phyloP scores from a whole-genome alignment of 2,797 vertebrate species.

The Peromyscus aztecus region DNA sequence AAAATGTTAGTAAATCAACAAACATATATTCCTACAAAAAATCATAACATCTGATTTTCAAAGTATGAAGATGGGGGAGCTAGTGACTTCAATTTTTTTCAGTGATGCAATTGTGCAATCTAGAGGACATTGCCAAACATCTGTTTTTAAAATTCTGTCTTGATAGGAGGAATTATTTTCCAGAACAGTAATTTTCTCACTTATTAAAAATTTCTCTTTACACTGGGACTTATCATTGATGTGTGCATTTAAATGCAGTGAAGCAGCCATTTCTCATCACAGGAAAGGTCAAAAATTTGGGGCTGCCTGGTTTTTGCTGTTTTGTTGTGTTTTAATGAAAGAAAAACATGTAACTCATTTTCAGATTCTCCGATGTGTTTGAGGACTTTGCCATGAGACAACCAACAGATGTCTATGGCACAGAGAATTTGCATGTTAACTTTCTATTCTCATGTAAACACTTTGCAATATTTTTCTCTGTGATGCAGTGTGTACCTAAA shows the following conservation, averaged over 20 bases:
- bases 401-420: not conserved
- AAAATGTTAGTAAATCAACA: slow-evolving; percentile 30
- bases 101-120: slow-evolving; percentile 68
- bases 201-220: slow-evolving; percentile 77
- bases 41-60: slow-evolving; percentile 46
- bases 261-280: slow-evolving; percentile 67
- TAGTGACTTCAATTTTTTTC: slow-evolving; percentile 63
- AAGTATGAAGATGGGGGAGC: slow-evolving; percentile 55
- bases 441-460: slow-evolving; percentile 29
- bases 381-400: not conserved
- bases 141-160: slow-evolving; percentile 75
- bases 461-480: not conserved
- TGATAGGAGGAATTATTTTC: slow-evolving; percentile 77
- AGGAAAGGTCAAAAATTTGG: slow-evolving; percentile 74
- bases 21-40: slow-evolving; percentile 36
- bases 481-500: not conserved
- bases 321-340: not conserved
- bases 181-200: slow-evolving; percentile 76
- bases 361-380: slow-evolving; percentile 19
- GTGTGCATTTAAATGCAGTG: slow-evolving; percentile 50
- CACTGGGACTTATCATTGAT: slow-evolving; percentile 40
- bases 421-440: not conserved
- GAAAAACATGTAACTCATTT: slow-evolving; percentile 63
- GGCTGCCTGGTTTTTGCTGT: slow-evolving; percentile 37
- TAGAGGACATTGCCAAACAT: slow-evolving; percentile 77